A percentile compares a stretch with the other conserved stretches of the same genome.
phyloP scores from a whole-genome alignment of 2,888 invertebrate species.

The Drosophila suboccidentalis region DNA sequence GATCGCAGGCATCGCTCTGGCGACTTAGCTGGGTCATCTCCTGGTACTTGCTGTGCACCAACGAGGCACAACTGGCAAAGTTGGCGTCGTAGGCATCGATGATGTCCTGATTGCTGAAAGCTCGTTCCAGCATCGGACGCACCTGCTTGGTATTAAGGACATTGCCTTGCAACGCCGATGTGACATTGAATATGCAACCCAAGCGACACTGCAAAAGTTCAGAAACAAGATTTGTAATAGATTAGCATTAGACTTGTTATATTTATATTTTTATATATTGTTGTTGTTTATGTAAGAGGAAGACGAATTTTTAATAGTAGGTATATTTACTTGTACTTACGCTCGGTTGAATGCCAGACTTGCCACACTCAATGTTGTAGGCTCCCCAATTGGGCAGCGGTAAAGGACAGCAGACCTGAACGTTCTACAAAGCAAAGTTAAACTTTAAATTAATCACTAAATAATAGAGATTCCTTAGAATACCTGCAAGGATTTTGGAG shows the following conservation, averaged over 20 bases:
- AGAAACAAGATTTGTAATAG: background rate
- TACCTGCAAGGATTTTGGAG: constrained; percentile 65
- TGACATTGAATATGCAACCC: constrained; percentile 68
- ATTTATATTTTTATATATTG: too few relatives aligned
- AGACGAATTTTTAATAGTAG: too few relatives aligned
- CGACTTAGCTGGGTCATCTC: constrained; percentile 50
- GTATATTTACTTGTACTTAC: constrained; percentile 39
- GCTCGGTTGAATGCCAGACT: constrained; percentile 58
- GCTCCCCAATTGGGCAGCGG: constrained; percentile 70
- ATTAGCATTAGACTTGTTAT: background rate
- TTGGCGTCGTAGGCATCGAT: constrained; percentile 57
- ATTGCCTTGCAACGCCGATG: constrained; percentile 43
- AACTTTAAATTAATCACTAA: background rate
- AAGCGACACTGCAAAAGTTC: constrained; percentile 56
- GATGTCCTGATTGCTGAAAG: constrained; percentile 41
- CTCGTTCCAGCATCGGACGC: constrained; percentile 63
- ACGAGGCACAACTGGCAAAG: constrained; percentile 50
- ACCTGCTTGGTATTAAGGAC: constrained; percentile 40
- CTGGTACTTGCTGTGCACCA: constrained; percentile 50
- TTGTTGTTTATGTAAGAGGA: too few relatives aligned
- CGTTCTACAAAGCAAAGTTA: constrained; percentile 43
- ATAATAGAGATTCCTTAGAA: too few relatives aligned
- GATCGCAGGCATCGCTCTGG: constrained; percentile 63
- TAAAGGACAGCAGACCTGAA: constrained; percentile 58
- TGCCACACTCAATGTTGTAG: constrained; percentile 55